Evolutionary conservation across 2,888 invertebrate genomes (phyloP), one percentile per base, ranked within the genome.

Genomic region (Thecocarcelia acutangulata): DNA sequence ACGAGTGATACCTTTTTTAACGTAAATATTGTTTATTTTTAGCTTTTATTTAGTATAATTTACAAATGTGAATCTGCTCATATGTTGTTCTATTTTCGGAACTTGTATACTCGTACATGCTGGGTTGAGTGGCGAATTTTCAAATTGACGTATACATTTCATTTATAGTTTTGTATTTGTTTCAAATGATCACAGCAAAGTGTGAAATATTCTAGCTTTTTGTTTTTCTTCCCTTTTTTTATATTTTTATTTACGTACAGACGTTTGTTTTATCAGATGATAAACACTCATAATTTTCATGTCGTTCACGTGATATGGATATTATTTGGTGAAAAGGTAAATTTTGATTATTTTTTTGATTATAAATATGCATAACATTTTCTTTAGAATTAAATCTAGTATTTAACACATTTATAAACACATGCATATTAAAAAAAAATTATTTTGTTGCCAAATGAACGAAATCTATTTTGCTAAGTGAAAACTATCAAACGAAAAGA

Each of bases 271-370:
- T n/a, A 44, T 72, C 64, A 78, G 70, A 48, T 42, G 15, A 44
- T 64, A 42, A 78, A 50, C 77, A 81, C 56, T 77, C 44, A 81
- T 69, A 77, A 68, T 68, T 81, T 77, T 81, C 72, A 81, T 81
- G 76, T 1, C 63, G 50, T 77, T 81, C 77, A 81, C 81, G 81
- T 81, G 81, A 81, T 74, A 66, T 15, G 9, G 5, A 44, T 44
- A 44, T 13, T 0, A n/a, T 44, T 63, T 46, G 37, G 64, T 37
- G 0, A 42, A 66, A 48, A 75, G 50, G 66, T 40, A 33, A 8
- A 8, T 48, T 75, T 58, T 12, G 12, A 15, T 42, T 58, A 5
- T 33, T 33, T 33, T 28, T 6, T 9, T 33, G 9, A 33, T 6
- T 33, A 33, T 33, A 1, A 6, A 5, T 6, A 33, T 33, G 3